Base-by-base conservation (phyloP, 2,113 vertebrate genomes). In the Thamnaconus septentrionalis region DNA sequence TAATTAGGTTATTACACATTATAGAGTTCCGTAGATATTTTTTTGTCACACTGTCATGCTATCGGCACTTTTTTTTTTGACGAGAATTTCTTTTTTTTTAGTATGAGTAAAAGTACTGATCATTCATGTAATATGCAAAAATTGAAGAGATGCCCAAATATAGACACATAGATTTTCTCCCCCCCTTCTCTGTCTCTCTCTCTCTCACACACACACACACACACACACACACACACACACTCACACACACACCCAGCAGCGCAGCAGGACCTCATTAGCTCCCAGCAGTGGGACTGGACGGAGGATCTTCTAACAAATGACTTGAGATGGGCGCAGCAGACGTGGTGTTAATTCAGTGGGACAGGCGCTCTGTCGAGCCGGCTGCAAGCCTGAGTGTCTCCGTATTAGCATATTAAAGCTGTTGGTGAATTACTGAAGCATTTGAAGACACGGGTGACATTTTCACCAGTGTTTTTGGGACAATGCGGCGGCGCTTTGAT, bases 381-480 rank as follows among this genome's bases (percentile, higher is more conserved):
- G 12, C 54, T 44, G 12, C 12, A 5, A 4, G 49, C 31, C 45
- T 46, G 63, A 56, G 59, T 59, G 54, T 45, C 40, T 12, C 41
- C 42, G 53, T 44, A 59, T 82, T 75, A 69, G 71, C 69, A 80
- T 78, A 74, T 84, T 73, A 80, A 80, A 84, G 81, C 74, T 78
- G 66, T 1, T 64, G 51, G 66, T 80, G 67, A 78, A 76, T 72
- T 76, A 78, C 71, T 79, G 61, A 81, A 75, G 73, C 61, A 8
- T 80, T 51, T 76, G 69, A 84, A 80, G 75, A 76, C 75, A 73
- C 52, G 18, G 40, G 54, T 75, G 81, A 78, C 80, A 80, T 73
- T 70, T 79, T 75, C 62, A 69, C 54, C 59, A 46, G 11, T 66
- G 64, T 9, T 81, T 78, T 83, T 56, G 57, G 51, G 48, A 10